Evolutionary conservation across 1,140 invertebrate genomes (phyloP).

Genomic region (Lepidurus arcticus): DNA sequence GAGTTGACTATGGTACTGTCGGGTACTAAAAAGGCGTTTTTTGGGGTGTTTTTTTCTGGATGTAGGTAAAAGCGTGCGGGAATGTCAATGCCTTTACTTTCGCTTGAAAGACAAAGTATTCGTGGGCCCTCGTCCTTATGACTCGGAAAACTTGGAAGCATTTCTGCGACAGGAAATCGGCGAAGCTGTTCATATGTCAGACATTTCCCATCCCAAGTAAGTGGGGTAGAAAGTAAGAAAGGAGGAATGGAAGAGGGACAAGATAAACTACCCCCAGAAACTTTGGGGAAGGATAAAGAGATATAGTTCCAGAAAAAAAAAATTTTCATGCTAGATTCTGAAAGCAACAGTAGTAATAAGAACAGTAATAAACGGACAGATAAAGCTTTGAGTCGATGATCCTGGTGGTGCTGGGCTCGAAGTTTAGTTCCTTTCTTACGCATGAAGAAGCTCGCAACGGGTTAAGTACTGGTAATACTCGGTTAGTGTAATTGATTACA

Average conservation of each 20-base stretch:
- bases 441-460: too few species aligned
- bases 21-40: neutral
- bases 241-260: neutral
- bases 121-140: slow-evolving; percentile 77
- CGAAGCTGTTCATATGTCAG: slow-evolving; percentile 73
- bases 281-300: neutral
- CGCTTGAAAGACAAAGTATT: slow-evolving; percentile 89
- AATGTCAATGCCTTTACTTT: slow-evolving; percentile 75
- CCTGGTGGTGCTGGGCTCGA: too few species aligned
- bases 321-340: too few species aligned
- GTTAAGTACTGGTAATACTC: too few species aligned
- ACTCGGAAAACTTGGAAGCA: slow-evolving; percentile 73
- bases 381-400: too few species aligned
- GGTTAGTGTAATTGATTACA: too few species aligned
- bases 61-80: slow-evolving; percentile 48
- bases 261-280: neutral
- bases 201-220: slow-evolving; percentile 73
- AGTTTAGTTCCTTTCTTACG: too few species aligned
- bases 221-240: slow-evolving; percentile 32
- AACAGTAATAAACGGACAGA: too few species aligned
- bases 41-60: slow-evolving; percentile 32
- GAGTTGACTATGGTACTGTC: neutral
- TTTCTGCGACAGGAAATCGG: slow-evolving; percentile 86
- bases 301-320: neutral
- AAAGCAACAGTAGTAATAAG: too few species aligned